A percentile compares a stretch with the other conserved stretches of the same genome.
phyloP scores from a whole-genome alignment of 53 echinoderm and acorn worm genomes.

The Mesocentrotus franciscanus region DNA sequence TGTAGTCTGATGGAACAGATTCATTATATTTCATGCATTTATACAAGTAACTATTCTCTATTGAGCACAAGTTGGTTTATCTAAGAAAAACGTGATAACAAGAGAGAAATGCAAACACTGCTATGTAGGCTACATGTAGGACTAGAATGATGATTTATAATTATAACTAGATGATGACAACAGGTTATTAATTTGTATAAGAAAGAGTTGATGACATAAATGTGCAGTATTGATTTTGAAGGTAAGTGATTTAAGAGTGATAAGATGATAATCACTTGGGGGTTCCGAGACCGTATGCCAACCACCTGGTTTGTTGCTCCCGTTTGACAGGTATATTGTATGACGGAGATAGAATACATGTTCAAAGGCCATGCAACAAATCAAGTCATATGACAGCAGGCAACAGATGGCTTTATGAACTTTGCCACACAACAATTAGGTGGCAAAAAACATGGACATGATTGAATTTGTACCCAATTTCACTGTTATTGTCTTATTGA shows the following conservation, averaged over 20 bases:
- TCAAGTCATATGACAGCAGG: slow-evolving; percentile 5
- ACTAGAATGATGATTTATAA: not conserved
- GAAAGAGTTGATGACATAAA: not conserved
- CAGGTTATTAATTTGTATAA: not conserved
- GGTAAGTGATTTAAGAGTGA: not conserved
- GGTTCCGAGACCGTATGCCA: not conserved
- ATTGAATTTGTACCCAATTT: not conserved
- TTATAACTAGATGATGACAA: not conserved
- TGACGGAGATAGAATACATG: not conserved
- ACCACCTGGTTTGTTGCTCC: not conserved
- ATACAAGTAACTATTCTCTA: no score
- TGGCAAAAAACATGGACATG: not conserved
- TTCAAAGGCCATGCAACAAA: slow-evolving; percentile 14
- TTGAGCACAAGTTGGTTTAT: no score
- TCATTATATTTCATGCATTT: no score
- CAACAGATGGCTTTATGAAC: slow-evolving; percentile 40
- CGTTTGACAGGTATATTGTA: slow-evolving; percentile 32
- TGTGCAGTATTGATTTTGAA: not conserved
- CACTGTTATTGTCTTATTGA: not conserved
- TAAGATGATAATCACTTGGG: not conserved
- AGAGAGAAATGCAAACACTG: not conserved
- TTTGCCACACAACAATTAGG: not conserved
- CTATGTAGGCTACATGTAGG: no score
- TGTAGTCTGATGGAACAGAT: no score
- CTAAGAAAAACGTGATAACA: no score